A percentile compares a stretch with the other conserved stretches of the same genome.
Conservation (phyloP, 2,113 vertebrate genomes). For the Ginglymostoma cirratum region DNA sequence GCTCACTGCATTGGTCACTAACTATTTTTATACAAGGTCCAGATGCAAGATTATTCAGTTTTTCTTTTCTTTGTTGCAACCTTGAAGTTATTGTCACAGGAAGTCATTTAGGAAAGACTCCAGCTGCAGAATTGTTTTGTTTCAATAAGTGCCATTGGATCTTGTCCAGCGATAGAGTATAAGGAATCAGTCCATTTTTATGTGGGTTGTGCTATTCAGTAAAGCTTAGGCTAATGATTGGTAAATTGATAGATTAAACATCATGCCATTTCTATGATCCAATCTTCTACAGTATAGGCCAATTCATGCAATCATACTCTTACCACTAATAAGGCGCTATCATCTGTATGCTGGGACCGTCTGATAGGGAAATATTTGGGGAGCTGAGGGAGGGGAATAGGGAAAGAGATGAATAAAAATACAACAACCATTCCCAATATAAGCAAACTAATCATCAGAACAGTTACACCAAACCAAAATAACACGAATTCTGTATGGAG, state of each 20-base stretch:
- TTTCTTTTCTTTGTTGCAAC: background rate
- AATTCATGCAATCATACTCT: constrained; percentile 58
- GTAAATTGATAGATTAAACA: background rate
- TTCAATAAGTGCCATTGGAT: background rate
- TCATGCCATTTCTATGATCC: constrained; percentile 24
- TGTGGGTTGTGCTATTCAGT: constrained; percentile 34
- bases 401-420: constrained; percentile 55
- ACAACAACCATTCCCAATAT: background rate
- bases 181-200: background rate
- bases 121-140: background rate
- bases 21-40: background rate
- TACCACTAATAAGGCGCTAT: constrained; percentile 98
- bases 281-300: background rate
- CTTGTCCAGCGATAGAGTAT: too few relatives aligned
- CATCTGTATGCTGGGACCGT: constrained; percentile 96
- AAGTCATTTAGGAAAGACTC: background rate
- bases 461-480: background rate
- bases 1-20: background rate
- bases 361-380: constrained; percentile 71
- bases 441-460: background rate
- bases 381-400: constrained; percentile 66
- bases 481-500: background rate
- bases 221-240: constrained; percentile 4
- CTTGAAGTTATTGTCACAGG: background rate
- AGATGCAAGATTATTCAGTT: constrained; percentile 1